These are phyloP conservation scores for Scortum barcoo DNA, from an alignment of 2,113 vertebrate genomes.

Conservation along the genomic window DNA sequence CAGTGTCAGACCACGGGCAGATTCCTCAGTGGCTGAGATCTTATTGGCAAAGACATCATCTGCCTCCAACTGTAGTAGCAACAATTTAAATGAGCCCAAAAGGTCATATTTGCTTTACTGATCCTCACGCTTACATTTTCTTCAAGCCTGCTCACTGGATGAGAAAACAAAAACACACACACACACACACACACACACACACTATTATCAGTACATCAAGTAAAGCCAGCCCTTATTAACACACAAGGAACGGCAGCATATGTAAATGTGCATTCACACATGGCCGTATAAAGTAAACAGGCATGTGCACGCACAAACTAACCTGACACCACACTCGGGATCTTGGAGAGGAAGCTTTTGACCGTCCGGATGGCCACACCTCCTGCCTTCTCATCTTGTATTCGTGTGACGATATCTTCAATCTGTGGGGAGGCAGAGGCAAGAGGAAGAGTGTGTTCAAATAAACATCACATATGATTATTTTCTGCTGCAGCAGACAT, in stretches of 20 bases:
- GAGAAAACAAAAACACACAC: constrained; percentile 4
- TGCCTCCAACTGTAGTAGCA: constrained; percentile 48
- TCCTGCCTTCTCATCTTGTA: constrained; percentile 96
- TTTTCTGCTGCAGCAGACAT: constrained; percentile 9
- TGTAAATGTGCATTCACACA: constrained; percentile 1
- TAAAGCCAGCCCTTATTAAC: neutral
- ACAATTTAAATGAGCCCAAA: constrained; percentile 68
- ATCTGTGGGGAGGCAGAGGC: constrained; percentile 85
- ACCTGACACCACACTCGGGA: constrained; percentile 97
- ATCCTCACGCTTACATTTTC: constrained; percentile 19
- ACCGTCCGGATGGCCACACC: constrained; percentile 95
- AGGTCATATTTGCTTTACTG: constrained; percentile 70
- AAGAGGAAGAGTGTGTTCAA: neutral
- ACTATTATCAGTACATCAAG: constrained; percentile 2
- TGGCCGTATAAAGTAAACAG: constrained; percentile 7
- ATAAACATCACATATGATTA: neutral
- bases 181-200: constrained; percentile 3
- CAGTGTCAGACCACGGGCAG: constrained; percentile 47
- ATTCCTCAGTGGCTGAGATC: constrained; percentile 34
- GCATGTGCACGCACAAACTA: constrained; percentile 50
- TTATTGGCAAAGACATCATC: constrained; percentile 60
- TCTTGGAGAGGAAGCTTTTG: constrained; percentile 98
- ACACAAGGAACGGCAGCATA: neutral
- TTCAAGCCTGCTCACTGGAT: neutral
- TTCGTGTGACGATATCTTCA: constrained; percentile 92